Evolutionary conservation across 2,888 invertebrate genomes (phyloP), one percentile per base, ranked within the genome.

Genomic region (Uloborus plumipes): DNA sequence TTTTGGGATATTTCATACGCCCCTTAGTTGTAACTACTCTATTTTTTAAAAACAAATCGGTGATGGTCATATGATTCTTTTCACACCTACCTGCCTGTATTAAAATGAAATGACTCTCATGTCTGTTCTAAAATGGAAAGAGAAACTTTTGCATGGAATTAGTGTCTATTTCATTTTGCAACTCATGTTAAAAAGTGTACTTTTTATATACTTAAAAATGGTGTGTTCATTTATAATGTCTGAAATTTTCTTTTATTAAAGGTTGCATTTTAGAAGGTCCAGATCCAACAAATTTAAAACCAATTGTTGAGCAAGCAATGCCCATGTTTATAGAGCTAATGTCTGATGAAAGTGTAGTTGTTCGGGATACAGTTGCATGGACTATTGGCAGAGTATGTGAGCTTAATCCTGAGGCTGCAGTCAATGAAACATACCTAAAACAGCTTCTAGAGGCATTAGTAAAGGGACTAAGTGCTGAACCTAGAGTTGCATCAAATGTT

Each of bases 291-390:
- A 95, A 95, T 1, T 91, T 99, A 75, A 96, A 96, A 89, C 95
- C 96, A 0, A 90, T 99, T 69, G 98, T 99, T 0, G 97, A 98
- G 88, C 95, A 98, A 88, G 99, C 99, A 0, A 95, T 99, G 94
- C 95, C 96, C 1, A 97, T 96, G 49, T 91, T 99, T 62, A 98
- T 99, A 85, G 94, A 95, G 86, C 91, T 98, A 49, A 96, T 99
- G 94, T 95, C 96, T 87, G 99, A 99, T 89, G 91, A 91, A 2
- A 96, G 95, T 89, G 97, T 99, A 1, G 95, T 94, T 79, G 99
- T 99, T 0, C 92, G 98, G 85, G 99, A 99, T 89, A 99, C 99
- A 0, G 95, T 97, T 0, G 99, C 99, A 0, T 99, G 99, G 99
- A 97, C 98, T 0, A 95, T 99, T 87, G 98, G 99, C 13, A 92